These are phyloP conservation scores for Lepus europaeus DNA, from an alignment of 2,113 vertebrate species.

Conservation along the genomic window DNA sequence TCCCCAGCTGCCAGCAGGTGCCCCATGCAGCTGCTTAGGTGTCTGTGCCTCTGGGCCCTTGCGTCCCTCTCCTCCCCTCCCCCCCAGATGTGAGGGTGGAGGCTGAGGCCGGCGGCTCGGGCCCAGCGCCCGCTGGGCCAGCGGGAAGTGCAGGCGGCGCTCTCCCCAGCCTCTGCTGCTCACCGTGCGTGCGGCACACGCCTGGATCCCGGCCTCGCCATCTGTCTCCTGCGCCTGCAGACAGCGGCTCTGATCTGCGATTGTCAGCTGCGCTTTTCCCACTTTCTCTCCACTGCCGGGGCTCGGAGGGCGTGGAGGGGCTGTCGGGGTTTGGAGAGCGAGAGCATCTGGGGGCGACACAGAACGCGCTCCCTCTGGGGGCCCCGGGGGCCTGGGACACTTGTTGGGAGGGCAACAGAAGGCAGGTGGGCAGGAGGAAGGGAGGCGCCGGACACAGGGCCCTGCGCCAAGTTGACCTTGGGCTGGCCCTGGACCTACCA, in stretches of 20 bases:
- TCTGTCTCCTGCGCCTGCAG: background rate
- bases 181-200: background rate
- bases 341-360: too few species aligned
- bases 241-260: conserved; percentile 58
- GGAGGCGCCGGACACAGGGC: accelerated
- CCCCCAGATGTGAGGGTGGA: too few species aligned
- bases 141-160: background rate
- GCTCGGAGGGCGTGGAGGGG: conserved; percentile 17
- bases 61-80: too few species aligned
- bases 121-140: background rate
- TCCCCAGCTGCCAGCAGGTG: accelerated
- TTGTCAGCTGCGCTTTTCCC: conserved; percentile 57
- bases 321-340: conserved; percentile 18
- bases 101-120: accelerated
- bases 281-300: background rate
- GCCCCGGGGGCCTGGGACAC: accelerated
- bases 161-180: background rate
- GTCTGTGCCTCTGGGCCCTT: background rate
- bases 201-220: background rate
- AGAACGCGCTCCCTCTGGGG: background rate
- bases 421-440: too few species aligned
- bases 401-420: accelerated
- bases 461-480: background rate
- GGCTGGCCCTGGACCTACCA: too few species aligned
- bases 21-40: accelerated